Evolutionary conservation across 2,113 vertebrate species (phyloP), one percentile per base, ranked within the genome.

Genomic region (Labeo catla): DNA sequence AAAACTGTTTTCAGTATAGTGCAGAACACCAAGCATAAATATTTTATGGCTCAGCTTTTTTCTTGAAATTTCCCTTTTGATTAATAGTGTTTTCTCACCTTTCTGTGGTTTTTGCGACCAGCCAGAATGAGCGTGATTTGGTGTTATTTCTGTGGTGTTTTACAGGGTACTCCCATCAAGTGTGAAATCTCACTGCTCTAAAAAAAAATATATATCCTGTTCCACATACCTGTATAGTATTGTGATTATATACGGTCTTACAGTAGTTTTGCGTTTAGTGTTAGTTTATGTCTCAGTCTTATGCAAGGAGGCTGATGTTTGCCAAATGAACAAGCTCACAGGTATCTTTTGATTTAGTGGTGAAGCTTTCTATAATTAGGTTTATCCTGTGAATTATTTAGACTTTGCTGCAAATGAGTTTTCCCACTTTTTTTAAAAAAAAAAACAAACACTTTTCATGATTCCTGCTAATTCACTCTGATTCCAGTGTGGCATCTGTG

Each of bases 401-500:
- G 50, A 15, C 28, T 57, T 78, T 57, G 52, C 28, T 57, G 23
- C 16, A 57, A 36, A 78, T 54, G 0, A 21, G 8, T 36, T 59
- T 39, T 7, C 3, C 8, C 8, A 16, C 23, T 19, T 6, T 57
- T 57, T 61, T 61, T 13, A 28, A 28, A 39, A 39, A 39, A 39
- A 39, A 1, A 16, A 78, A 10, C 57, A 8, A 5, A 16, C 57
- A 23, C 36, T 23, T 45, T 39, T 54, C 34, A 10, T 65, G 70
- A 68, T 66, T 36, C 52, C 50, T 78, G 59, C 59, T 63, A 34
- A 43, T 63, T 50, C 45, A 6, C 80, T 45, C 86, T 92, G 87
- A 52, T 87, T 89, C 28, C 92, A 99, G 98, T 97, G 97, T 89
- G 95, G 96, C 93, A 98, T 99, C 93, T 99, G 98, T 93, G 96